Evolutionary conservation across 2,113 vertebrate species (phyloP).

Genomic region (Sinosuthora webbiana): DNA sequence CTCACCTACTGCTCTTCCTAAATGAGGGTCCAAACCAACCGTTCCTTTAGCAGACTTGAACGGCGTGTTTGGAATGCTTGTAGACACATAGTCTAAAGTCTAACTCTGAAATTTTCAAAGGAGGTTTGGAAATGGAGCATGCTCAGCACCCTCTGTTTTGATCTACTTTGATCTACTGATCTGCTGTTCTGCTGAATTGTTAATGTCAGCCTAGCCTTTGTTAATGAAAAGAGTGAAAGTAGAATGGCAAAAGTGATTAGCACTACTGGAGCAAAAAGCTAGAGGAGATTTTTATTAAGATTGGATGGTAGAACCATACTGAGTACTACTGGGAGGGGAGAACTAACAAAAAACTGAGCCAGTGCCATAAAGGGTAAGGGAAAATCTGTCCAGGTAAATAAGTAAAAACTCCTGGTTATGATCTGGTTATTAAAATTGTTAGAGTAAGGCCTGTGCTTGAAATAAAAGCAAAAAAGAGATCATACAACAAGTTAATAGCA

Average conservation of each 20-base stretch:
- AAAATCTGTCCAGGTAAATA: neutral
- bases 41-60: neutral
- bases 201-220: neutral
- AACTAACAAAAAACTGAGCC: neutral
- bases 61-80: fast-evolving
- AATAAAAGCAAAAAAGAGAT: fast-evolving
- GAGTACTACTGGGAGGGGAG: neutral
- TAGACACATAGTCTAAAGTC: neutral
- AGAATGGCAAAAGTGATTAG: neutral
- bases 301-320: neutral
- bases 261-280: neutral
- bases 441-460: fast-evolving
- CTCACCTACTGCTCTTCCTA: neutral
- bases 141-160: neutral
- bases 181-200: neutral
- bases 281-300: neutral
- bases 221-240: neutral
- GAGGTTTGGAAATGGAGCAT: fast-evolving
- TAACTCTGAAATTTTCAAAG: neutral
- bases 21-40: neutral
- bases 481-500: neutral
- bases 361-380: neutral
- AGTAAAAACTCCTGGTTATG: neutral
- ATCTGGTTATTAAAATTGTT: neutral
- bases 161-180: neutral